Evolutionary conservation across 2,113 vertebrate species (phyloP), one percentile per base, ranked within the genome.

Genomic region (Otis tarda): DNA sequence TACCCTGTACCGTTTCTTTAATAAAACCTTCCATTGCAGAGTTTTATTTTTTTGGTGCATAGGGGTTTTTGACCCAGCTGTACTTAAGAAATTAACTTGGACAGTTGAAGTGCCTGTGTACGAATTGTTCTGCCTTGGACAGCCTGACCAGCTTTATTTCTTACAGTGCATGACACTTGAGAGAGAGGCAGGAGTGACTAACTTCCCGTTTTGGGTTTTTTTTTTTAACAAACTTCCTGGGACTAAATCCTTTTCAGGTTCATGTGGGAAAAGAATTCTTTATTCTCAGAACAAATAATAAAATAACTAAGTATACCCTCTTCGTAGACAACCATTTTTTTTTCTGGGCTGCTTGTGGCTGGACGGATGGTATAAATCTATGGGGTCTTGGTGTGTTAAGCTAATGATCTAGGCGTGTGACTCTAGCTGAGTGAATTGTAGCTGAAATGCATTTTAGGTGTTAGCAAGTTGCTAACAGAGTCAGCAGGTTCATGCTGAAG

Each of bases 81-180:
- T 39, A 39, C 39, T 39, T 39, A 39, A 39, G 39, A 39, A 39
- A 39, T 39, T 39, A 39, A 39, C 39, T 39, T 39, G 39, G 39
- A 39, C 39, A 39, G 39, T 39, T 39, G 39, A 39, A 39, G 39
- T 39, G 39, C 39, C 39, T 39, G 39, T 39, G 39, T 39, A 39
- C 39, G 39, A 39, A 39, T 39, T 39, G 39, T 39, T 39, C 39
- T 39, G 39, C 39, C 39, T 39, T 39, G 39, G 39, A 39, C 39
- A 39, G 39, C 39, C 39, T 39, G 39, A 39, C 39, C 39, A 39
- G 39, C 39, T 39, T 39, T 39, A 39, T 39, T 39, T 39, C 39
- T 39, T 39, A 39, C 39, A 39, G 17, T 23, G 8, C 1, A 0
- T 67, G 90, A 70, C 0, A 0, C 71, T 24, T 47, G 73, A 41